Evolutionary conservation across 2,113 vertebrate species (phyloP).

Genomic region (Semicossyphus pulcher): DNA sequence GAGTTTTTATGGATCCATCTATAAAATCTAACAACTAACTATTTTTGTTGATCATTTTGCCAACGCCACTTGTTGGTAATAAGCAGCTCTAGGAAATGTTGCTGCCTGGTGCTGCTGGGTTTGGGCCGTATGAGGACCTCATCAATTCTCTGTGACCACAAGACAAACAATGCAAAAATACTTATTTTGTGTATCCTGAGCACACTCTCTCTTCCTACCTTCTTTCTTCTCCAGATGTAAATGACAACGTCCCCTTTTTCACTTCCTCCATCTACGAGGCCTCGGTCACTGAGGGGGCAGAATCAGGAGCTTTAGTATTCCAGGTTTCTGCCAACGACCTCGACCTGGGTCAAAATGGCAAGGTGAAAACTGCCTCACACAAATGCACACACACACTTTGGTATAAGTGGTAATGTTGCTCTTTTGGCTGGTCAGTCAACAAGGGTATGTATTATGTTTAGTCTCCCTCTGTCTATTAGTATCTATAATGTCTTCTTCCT

Average conservation of each 20-base stretch:
- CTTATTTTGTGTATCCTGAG: not conserved
- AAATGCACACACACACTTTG: not conserved
- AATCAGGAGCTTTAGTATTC: constrained; percentile 85
- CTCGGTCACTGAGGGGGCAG: constrained; percentile 87
- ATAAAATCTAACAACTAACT: too few species aligned
- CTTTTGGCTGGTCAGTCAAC: too few species aligned
- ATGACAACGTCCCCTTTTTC: constrained; percentile 94
- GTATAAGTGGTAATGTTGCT: not conserved
- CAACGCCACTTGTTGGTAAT: not conserved
- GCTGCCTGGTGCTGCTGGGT: not conserved
- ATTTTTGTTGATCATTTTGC: too few species aligned
- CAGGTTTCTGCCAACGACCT: constrained; percentile 90
- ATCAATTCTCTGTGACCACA: too few species aligned
- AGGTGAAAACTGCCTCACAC: constrained; percentile 73
- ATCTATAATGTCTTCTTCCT: not conserved
- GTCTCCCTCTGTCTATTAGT: too few species aligned
- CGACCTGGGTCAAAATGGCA: constrained; percentile 89
- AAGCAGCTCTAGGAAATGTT: too few species aligned
- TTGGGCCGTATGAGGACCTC: not conserved
- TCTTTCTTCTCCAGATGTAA: constrained; percentile 85
- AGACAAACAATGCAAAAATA: too few species aligned
- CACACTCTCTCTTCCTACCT: not conserved
- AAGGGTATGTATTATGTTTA: not conserved
- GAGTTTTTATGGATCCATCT: too few species aligned
- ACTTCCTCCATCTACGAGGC: constrained; percentile 92